Base-by-base conservation (phyloP, 2,797 vertebrate species). In the Cercopithecus neglectus region DNA sequence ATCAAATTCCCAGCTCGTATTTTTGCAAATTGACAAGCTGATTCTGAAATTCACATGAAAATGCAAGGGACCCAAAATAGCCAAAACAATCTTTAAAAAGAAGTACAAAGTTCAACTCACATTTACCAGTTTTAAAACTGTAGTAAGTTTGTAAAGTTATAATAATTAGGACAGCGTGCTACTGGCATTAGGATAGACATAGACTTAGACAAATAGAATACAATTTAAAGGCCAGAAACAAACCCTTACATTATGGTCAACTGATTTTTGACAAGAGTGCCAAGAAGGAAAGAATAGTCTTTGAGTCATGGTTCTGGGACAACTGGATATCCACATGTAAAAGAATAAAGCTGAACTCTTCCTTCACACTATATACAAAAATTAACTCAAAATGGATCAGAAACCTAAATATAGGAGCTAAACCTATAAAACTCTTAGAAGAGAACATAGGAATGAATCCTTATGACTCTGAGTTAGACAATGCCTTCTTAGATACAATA, bases 11-110 rank as follows among this genome's bases (percentile, higher is more conserved):
- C 57, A 95, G 36, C 12, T 81, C 36, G 24, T 67, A 88, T 80
- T 96, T 84, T 48, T 84, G n/a, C n/a, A 93, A 92, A 50, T 89
- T 84, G 57, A 89, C 70, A 96, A 74, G 26, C 30, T 70, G 57
- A 78, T 89, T 89, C 70, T 93, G 79, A 93, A 93, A 93, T 93
- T 72, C 80, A 90, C 55, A 90, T 83, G 80, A 64, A 90, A 94
- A 76, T 64, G 36, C 70, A 33, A 53, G 22, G 79, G 36, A 53
- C 28, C 30, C 59, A 61, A 6, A 1, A 61, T 61, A 61, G 59
- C 59, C 59, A 61, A 61, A 61, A 14, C 59, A 61, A 61, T 55
- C 53, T 55, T 55, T 55, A 55, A 94, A 91, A 94, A 91, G 39
- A 92, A 64, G 64, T 91, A 74, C 8, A 39, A 91, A 57, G 7